Percentiles rank a stretch among this genome's conserved stretches.
Evolutionary conservation across 2,797 vertebrate species (phyloP).

Genomic region (Agapornis canus): DNA sequence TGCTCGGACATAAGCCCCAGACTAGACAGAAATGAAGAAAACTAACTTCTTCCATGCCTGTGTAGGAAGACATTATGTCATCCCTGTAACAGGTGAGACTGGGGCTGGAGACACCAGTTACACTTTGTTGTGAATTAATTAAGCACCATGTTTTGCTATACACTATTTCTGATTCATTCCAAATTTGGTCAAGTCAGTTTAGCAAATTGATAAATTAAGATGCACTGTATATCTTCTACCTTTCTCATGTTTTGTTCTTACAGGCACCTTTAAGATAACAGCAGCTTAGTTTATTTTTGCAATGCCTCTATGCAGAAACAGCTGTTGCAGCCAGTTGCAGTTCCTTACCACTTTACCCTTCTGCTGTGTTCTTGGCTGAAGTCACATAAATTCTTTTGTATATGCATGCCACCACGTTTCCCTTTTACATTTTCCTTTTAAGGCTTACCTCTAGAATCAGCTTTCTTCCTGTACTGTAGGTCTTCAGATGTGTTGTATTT

Average conservation of each 20-base stretch:
- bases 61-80: not conserved
- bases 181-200: not conserved
- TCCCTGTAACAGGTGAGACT: not conserved
- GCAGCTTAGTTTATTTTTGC: not conserved
- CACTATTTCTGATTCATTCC: not conserved
- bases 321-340: not conserved
- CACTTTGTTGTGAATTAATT: not conserved
- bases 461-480: conserved; percentile 84
- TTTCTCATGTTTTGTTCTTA: not conserved
- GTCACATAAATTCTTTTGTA: not conserved
- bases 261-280: not conserved
- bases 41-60: not conserved
- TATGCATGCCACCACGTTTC: not conserved
- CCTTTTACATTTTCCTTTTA: not conserved
- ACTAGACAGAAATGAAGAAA: not conserved
- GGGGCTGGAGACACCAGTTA: not conserved
- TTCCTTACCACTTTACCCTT: not conserved
- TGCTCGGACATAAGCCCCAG: not conserved
- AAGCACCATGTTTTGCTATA: not conserved
- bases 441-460: conserved; percentile 90
- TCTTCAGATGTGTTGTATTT: conserved; percentile 86
- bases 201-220: not conserved
- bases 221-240: not conserved
- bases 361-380: not conserved
- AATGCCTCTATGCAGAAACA: not conserved